phyloP scores from a whole-genome alignment of 2,888 invertebrate genomes.

The Leptinotarsa rubiginosa region DNA sequence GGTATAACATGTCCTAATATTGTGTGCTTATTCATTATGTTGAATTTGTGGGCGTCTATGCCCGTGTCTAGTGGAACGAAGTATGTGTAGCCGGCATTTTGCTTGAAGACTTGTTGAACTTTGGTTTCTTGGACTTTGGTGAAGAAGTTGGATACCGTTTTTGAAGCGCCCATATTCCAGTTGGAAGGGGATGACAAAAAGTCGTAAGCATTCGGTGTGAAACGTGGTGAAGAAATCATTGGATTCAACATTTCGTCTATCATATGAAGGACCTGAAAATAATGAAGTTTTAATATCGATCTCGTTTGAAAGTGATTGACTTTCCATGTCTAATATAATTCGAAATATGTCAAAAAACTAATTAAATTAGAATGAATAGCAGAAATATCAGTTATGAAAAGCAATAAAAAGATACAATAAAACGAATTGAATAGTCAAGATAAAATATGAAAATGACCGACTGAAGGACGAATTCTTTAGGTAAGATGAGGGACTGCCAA shows the following conservation, averaged over 20 bases:
- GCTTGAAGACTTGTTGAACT: constrained; percentile 75
- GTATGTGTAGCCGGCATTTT: constrained; percentile 83
- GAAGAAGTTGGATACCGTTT: constrained; percentile 69
- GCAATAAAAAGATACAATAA: too few relatives aligned
- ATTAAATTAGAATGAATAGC: too few relatives aligned
- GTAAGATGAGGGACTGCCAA: too few relatives aligned
- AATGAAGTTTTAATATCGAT: too few relatives aligned
- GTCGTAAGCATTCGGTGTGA: constrained; percentile 80
- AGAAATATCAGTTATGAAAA: too few relatives aligned
- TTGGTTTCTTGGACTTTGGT: constrained; percentile 77
- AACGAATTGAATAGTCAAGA: too few relatives aligned
- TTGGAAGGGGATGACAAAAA: constrained; percentile 75
- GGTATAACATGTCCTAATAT: constrained; percentile 90
- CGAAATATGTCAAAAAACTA: too few relatives aligned
- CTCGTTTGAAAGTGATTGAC: too few relatives aligned
- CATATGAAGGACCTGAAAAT: constrained; percentile 77
- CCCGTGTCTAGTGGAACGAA: constrained; percentile 90
- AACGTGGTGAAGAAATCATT: constrained; percentile 70
- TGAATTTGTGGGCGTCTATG: constrained; percentile 73
- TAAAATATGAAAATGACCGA: too few relatives aligned
- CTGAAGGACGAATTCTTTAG: too few relatives aligned
- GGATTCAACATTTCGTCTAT: constrained; percentile 88
- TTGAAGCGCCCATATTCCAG: constrained; percentile 46
- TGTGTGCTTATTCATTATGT: constrained; percentile 82
- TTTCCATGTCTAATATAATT: too few relatives aligned